Base-by-base conservation (phyloP, 2,888 invertebrate genomes). In the Cremastinae sp. region DNA sequence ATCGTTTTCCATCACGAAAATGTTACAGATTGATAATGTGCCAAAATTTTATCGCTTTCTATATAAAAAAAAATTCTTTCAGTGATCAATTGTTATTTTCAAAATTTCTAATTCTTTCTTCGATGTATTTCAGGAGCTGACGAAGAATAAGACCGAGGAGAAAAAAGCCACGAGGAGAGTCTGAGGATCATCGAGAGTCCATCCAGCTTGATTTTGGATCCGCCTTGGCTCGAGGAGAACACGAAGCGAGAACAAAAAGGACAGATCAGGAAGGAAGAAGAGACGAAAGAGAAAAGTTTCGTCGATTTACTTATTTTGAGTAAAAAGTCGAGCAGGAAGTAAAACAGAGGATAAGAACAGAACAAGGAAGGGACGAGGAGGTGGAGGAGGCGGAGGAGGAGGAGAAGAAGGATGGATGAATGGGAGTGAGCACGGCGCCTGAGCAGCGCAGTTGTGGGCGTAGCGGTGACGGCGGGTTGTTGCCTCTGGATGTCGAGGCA, bases 401-500 rank as follows among this genome's bases (percentile, higher is more conserved):
- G 65, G 43, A 55, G 79, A 70, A 68, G 58, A 37, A 69, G 43
- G 80, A 89, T 89, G 89, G 88, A 89, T 89, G 89, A 89, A 89
- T 89, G 89, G 89, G 89, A 89, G 87, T 89, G 83, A 89, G 88
- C 81, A 83, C 82, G 79, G 83, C 81, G 83, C 84, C 83, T 80
- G 84, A 84, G 82, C 82, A 85, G 85, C 79, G 83, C 82, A 83
- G 85, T 83, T 82, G 86, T 80, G 83, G 82, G 84, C 74, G 84
- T 81, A 82, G 82, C 80, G 78, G 74, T 72, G 81, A 79, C 82
- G 83, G 82, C 83, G 84, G 86, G 85, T 83, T 86, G 87, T 85
- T 85, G 88, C 87, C 88, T 88, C 89, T 89, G 89, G 86, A 89
- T 89, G 89, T 89, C 87, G 89, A 89, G 87, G 87, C 89, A 83